Base-by-base conservation (phyloP, 2,888 invertebrate species). In the Boloria euphrosyne region DNA sequence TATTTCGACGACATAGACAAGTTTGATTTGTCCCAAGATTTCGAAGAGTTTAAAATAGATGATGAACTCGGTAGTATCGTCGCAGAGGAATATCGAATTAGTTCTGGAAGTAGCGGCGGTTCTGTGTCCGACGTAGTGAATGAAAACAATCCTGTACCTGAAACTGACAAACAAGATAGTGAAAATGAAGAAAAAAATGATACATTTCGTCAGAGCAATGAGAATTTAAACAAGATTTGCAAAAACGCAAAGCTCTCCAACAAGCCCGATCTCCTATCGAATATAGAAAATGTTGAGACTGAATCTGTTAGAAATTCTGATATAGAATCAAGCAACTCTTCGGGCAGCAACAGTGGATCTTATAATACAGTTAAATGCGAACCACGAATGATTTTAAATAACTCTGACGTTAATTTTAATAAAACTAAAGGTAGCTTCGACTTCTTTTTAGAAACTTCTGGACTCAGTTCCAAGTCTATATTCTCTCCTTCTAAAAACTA, bases 1-100 rank as follows among this genome's bases (percentile, higher is more conserved):
- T 92, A 91, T 75, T 89, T 91, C 68, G 92, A 93, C 68, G 91
- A 92, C 73, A 93, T 93, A 75, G 93, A 93, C 79, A 94, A 94
- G 76, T 95, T 94, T 78, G 95, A 95, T 79, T 93, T 96, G 76
- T 94, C 95, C 70, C 95, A 96, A 81, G 96, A 96, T 84, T 96
- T 96, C 78, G 96, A 96, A 79, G 96, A 96, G 80, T 96, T 96
- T 81, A 95, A 95, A 79, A 91, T 96, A 75, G 96, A 96, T 79
- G 96, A 96, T 82, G 95, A 96, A 81, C 93, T 92, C 71, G 87
- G 90, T 69, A 89, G 90, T 73, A 86, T 90, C 70, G 88, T 86
- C 72, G 91, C 93, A 73, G 90, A 92, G 78, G 91, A 92, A 81
- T 92, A 92, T 76, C 88, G 90, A 73, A 93, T 93, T 72, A 92